These are phyloP conservation scores for Myopa tessellatipennis DNA, from an alignment of 2,888 invertebrate species.

Conservation along the genomic window DNA sequence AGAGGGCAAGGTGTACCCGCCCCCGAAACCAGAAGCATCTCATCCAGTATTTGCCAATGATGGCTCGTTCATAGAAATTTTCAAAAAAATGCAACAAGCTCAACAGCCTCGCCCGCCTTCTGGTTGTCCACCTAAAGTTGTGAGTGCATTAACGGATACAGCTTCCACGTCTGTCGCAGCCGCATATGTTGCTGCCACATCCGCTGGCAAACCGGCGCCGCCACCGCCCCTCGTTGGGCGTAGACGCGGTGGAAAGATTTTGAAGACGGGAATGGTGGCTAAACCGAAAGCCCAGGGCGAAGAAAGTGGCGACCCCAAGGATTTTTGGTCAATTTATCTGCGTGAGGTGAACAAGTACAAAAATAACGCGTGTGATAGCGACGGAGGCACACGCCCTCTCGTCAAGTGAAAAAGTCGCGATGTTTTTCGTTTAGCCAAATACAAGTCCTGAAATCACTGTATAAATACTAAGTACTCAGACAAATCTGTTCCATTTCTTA, in stretches of 20 bases:
- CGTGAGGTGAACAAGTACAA: constrained; percentile 93
- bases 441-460: not conserved
- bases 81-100: constrained; percentile 81
- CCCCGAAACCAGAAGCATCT: constrained; percentile 74
- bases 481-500: constrained; percentile 40
- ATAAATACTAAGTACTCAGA: not conserved
- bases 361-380: constrained; percentile 92
- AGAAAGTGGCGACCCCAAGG: constrained; percentile 73
- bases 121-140: constrained; percentile 32
- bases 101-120: constrained; percentile 61
- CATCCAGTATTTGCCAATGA: constrained; percentile 75
- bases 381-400: constrained; percentile 88
- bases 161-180: constrained; percentile 53
- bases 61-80: constrained; percentile 91
- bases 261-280: constrained; percentile 91
- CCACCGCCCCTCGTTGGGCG: constrained; percentile 79
- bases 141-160: constrained; percentile 43
- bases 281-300: constrained; percentile 79
- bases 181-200: constrained; percentile 56
- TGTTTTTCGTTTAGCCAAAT: not conserved
- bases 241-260: constrained; percentile 84
- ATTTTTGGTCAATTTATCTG: constrained; percentile 94
- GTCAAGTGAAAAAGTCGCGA: constrained; percentile 79
- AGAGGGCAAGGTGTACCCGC: constrained; percentile 69
- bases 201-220: constrained; percentile 62